Conservation (phyloP, 2,888 invertebrate species). For the Myopa testacea region DNA sequence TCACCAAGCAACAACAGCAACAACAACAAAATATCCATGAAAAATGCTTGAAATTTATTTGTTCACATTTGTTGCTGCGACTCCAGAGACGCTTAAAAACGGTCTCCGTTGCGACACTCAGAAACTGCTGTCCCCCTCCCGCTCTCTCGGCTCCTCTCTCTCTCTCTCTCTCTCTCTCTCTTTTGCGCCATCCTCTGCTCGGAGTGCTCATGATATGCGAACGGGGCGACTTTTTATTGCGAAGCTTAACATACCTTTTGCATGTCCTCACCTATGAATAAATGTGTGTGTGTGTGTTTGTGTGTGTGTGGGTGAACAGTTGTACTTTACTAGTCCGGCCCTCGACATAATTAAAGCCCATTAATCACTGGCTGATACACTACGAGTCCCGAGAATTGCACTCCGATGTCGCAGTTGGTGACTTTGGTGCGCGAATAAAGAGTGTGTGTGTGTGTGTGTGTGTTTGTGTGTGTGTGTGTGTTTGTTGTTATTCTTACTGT, state of each 20-base stretch:
- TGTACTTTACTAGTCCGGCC: slow-evolving; percentile 13
- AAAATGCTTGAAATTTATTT: slow-evolving; percentile 28
- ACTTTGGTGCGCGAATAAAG: slow-evolving; percentile 1
- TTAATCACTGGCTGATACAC: slow-evolving; percentile 68
- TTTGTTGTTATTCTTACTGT: too few relatives aligned
- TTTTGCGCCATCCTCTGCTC: background rate
- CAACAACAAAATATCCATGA: slow-evolving; percentile 1
- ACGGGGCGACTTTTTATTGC: slow-evolving; percentile 32
- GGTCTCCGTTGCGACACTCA: slow-evolving; percentile 12
- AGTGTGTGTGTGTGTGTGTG: too few relatives aligned
- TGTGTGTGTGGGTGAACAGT: background rate
- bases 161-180: background rate
- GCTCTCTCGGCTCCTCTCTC: background rate
- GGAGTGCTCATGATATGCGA: background rate
- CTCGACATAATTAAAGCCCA: slow-evolving; percentile 68
- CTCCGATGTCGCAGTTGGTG: slow-evolving; percentile 22
- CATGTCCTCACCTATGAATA: background rate
- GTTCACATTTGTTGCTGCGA: slow-evolving; percentile 28
- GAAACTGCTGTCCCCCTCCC: background rate
- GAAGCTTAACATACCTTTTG: slow-evolving; percentile 29
- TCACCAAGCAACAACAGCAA: slow-evolving; percentile 7
- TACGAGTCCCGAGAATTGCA: slow-evolving; percentile 41
- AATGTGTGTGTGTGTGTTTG: background rate
- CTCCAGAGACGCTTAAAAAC: background rate
- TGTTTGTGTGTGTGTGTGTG: too few relatives aligned